Evolutionary conservation across 2,888 invertebrate species (phyloP).

Genomic region (Agriopis aurantiaria): DNA sequence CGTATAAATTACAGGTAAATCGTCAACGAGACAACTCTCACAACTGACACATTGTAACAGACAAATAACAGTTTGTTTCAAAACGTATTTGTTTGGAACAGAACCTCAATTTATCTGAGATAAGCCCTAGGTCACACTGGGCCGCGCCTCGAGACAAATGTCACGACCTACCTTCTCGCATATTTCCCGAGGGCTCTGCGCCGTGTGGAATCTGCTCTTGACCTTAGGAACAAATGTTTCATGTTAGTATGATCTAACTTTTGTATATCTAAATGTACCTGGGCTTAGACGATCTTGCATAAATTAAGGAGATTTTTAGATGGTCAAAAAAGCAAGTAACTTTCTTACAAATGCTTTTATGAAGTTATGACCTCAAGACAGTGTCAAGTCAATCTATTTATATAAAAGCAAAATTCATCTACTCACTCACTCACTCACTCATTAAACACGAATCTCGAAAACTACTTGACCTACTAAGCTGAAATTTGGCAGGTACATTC

Average conservation of each 20-base stretch:
- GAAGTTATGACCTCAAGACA: too few relatives aligned
- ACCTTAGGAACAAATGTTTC: constrained; percentile 26
- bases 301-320: too few relatives aligned
- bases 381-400: too few relatives aligned
- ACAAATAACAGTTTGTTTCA: constrained; percentile 4
- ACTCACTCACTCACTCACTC: too few relatives aligned
- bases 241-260: not conserved
- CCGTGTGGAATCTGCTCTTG: constrained; percentile 23
- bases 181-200: constrained; percentile 27
- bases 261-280: not conserved
- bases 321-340: too few relatives aligned
- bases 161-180: constrained; percentile 6
- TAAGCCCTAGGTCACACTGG: constrained; percentile 8
- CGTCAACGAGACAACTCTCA: not conserved
- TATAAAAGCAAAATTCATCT: too few relatives aligned
- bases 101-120: not conserved
- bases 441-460: too few relatives aligned
- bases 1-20: not conserved
- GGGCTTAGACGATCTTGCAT: too few relatives aligned
- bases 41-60: not conserved
- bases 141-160: constrained; percentile 1
- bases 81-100: constrained; percentile 7
- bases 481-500: too few relatives aligned
- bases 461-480: too few relatives aligned
- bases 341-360: too few relatives aligned